Conservation (phyloP, 2,888 invertebrate genomes). For the Blomia tropicalis region DNA sequence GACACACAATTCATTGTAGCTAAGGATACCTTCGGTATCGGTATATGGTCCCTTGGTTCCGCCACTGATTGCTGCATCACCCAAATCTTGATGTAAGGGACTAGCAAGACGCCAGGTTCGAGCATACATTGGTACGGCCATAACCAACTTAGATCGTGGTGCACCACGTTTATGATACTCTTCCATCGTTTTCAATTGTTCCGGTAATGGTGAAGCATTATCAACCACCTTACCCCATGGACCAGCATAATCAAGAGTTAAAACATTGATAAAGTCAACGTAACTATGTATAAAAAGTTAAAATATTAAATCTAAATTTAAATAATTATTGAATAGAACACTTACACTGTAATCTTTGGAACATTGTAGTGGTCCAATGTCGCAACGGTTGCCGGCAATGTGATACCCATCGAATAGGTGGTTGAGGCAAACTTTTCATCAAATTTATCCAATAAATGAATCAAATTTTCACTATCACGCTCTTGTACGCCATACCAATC, state of each 20-base stretch:
- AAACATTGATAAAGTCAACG: conserved; percentile 15
- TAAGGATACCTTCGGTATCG: neutral
- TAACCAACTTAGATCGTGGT: conserved; percentile 8
- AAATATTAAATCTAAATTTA: neutral
- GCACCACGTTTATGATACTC: conserved; percentile 9
- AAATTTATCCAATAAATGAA: conserved; percentile 14
- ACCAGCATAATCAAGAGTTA: conserved; percentile 1
- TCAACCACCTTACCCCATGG: conserved; percentile 3
- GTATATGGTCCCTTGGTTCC: neutral
- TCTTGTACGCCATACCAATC: neutral
- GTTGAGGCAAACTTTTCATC: conserved; percentile 14
- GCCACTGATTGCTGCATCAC: neutral
- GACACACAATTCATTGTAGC: conserved; percentile 15
- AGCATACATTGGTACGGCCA: conserved; percentile 8
- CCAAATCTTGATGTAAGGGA: neutral
- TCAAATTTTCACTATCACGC: conserved; percentile 3
- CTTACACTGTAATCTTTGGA: neutral
- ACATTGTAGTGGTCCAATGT: neutral
- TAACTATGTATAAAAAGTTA: no score
- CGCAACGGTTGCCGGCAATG: neutral
- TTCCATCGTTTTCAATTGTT: conserved; percentile 10
- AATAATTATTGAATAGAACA: no score
- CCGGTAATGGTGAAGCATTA: conserved; percentile 4
- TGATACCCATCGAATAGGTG: neutral
- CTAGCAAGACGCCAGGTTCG: conserved; percentile 2